Evolutionary conservation across 1,140 invertebrate species (phyloP).

Genomic region (Zaprionus vittiger): DNA sequence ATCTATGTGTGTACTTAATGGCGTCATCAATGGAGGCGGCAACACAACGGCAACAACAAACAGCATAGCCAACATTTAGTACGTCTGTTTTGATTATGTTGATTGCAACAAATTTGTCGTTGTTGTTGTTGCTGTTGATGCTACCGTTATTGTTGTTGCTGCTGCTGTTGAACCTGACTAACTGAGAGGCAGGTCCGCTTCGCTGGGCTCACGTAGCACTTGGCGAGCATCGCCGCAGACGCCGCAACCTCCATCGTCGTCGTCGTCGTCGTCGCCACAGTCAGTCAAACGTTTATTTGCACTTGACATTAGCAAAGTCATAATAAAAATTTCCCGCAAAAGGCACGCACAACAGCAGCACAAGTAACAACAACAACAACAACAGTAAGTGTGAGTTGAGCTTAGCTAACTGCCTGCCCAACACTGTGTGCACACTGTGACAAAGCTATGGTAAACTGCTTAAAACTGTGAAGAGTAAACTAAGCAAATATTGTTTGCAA

Average conservation of each 20-base stretch:
- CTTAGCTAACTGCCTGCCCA: slow-evolving; percentile 20
- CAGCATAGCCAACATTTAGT: slow-evolving; percentile 44
- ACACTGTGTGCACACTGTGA: slow-evolving; percentile 28
- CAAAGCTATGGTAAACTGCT: slow-evolving; percentile 6
- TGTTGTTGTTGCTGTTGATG: slow-evolving; percentile 24
- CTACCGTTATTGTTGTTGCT: slow-evolving; percentile 15
- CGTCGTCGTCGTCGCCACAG: slow-evolving; percentile 16
- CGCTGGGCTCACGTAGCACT: slow-evolving; percentile 49
- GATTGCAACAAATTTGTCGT: slow-evolving; percentile 73
- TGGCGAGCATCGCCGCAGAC: slow-evolving; percentile 6
- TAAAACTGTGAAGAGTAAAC: background rate
- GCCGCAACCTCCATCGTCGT: slow-evolving; percentile 2
- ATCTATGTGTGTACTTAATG: slow-evolving; percentile 35
- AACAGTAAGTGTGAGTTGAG: slow-evolving; percentile 40
- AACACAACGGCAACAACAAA: slow-evolving; percentile 22
- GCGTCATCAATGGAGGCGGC: slow-evolving; percentile 51
- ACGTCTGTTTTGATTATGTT: slow-evolving; percentile 76
- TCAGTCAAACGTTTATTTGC: slow-evolving; percentile 75
- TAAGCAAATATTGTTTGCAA: background rate
- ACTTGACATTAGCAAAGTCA: slow-evolving; percentile 81
- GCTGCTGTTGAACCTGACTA: slow-evolving; percentile 20
- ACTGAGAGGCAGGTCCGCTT: slow-evolving; percentile 28
- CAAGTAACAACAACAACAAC: slow-evolving; percentile 16
- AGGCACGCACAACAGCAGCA: slow-evolving; percentile 49
- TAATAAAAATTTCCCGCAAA: slow-evolving; percentile 77